Evolutionary conservation across 2,888 invertebrate genomes (phyloP).

Genomic region (Tenthredo scrophulariae): DNA sequence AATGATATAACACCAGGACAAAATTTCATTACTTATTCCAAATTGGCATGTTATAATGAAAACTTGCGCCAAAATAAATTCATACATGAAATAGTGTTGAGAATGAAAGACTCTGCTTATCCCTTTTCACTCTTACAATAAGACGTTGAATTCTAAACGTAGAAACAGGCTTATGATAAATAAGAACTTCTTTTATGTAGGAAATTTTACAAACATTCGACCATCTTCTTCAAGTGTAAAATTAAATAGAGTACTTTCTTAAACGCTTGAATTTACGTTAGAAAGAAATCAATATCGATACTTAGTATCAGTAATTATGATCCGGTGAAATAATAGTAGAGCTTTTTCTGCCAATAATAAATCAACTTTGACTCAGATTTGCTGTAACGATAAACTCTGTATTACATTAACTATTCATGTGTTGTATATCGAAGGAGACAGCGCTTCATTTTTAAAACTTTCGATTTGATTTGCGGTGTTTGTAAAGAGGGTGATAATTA

Average conservation of each 20-base stretch:
- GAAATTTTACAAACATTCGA: not conserved
- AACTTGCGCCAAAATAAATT: not conserved
- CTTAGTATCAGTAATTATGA: slow-evolving; percentile 2
- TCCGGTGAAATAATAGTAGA: slow-evolving; percentile 1
- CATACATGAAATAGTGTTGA: not conserved
- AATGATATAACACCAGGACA: not conserved
- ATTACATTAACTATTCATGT: not conserved
- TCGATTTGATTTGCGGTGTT: not conserved
- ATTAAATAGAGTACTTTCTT: not conserved
- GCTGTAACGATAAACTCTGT: not conserved
- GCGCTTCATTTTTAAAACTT: not conserved
- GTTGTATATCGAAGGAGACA: not conserved
- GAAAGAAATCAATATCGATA: not conserved
- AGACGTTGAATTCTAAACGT: not conserved
- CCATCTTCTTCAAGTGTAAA: not conserved
- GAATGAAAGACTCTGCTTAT: not conserved
- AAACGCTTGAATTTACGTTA: not conserved
- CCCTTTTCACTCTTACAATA: not conserved
- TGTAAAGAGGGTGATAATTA: not conserved
- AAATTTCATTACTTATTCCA: not conserved
- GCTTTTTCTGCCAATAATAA: not conserved
- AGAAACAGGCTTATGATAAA: not conserved
- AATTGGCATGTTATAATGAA: not conserved
- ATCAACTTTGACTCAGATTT: slow-evolving; percentile 26
- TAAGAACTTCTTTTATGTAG: not conserved